Conservation (phyloP, 2,113 vertebrate species). For the Phainopepla nitens region DNA sequence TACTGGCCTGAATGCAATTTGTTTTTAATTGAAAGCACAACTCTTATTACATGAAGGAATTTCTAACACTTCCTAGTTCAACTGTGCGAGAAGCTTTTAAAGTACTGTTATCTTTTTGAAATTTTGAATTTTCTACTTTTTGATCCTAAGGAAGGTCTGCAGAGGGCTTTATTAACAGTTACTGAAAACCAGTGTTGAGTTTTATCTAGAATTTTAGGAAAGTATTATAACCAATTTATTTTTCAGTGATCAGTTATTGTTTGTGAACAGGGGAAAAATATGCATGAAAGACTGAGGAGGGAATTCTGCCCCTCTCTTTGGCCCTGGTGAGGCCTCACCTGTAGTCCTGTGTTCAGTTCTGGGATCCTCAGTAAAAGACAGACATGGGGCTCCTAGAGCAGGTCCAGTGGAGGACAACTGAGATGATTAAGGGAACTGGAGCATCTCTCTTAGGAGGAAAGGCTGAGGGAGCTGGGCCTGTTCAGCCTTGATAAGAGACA, state of each 20-base stretch:
- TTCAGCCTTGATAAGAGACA: fast-evolving
- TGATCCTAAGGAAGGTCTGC: neutral
- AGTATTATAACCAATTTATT: neutral
- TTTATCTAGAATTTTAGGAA: neutral
- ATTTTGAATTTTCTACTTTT: neutral
- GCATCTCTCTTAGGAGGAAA: neutral
- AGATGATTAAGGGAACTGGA: neutral
- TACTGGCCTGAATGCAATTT: neutral
- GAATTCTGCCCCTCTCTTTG: neutral
- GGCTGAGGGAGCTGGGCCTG: neutral
- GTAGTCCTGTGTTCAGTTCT: neutral
- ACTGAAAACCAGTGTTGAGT: neutral
- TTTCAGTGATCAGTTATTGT: neutral
- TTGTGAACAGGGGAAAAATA: neutral
- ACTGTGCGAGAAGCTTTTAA: neutral
- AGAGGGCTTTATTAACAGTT: neutral
- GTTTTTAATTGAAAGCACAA: neutral
- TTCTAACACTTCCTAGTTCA: neutral
- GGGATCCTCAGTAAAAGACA: neutral
- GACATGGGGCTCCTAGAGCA: too few species aligned
- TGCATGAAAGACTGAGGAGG: neutral
- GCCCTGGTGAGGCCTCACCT: neutral
- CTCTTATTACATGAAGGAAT: neutral
- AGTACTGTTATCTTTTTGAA: neutral
- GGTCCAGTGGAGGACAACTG: neutral